These are phyloP conservation scores for Tachycineta bicolor DNA, from an alignment of 2,113 vertebrate species.

Conservation along the genomic window DNA sequence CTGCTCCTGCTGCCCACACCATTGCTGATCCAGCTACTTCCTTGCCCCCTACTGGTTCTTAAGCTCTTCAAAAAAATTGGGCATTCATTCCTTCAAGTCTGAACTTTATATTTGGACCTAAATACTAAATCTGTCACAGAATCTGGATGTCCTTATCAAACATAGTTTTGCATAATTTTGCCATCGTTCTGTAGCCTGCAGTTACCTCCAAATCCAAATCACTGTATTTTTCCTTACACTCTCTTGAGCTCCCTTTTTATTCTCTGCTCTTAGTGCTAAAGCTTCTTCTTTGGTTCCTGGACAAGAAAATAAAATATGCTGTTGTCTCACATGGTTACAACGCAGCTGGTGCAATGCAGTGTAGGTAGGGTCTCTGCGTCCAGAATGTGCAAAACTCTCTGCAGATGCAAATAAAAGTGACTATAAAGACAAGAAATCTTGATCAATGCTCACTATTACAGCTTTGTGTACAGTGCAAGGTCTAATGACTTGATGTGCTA, in stretches of 20 bases:
- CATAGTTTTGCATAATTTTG: not conserved
- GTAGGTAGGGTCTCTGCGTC: not conserved
- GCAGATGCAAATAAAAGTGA: not conserved
- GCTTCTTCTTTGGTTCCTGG: not conserved
- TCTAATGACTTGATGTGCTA: not conserved
- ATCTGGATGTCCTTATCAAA: not conserved
- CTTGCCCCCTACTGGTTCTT: not conserved
- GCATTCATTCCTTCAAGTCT: not conserved
- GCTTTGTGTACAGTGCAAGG: not conserved
- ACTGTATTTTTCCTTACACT: accelerated
- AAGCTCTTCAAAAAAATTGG: not conserved
- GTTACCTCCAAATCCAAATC: not conserved
- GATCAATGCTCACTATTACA: not conserved
- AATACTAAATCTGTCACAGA: not conserved
- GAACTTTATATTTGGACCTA: not conserved
- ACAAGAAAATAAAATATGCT: not conserved
- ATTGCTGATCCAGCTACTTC: not conserved
- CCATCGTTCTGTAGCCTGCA: accelerated
- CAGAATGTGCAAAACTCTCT: not conserved
- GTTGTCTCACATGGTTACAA: not conserved
- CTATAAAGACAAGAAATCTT: not conserved
- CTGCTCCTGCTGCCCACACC: not conserved
- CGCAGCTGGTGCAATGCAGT: accelerated
- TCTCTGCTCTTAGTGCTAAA: not conserved
- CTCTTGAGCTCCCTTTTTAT: not conserved